Evolutionary conservation across 2,797 vertebrate genomes (phyloP).

Genomic region (Anisognathus igniventris): DNA sequence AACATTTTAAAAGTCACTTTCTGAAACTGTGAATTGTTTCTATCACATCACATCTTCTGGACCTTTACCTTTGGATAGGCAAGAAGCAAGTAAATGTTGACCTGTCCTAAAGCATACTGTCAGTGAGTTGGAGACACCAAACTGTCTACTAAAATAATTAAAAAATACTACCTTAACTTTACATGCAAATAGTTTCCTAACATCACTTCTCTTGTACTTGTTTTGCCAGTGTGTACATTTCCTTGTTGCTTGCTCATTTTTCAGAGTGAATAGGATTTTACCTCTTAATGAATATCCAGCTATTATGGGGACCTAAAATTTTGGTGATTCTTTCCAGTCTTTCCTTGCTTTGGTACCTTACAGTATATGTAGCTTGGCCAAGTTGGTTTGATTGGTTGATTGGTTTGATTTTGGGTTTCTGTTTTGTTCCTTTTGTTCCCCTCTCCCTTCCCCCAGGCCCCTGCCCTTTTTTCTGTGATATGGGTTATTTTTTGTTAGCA

Average conservation of each 20-base stretch:
- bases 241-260: neutral
- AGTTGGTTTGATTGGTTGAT: neutral
- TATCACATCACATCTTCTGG: neutral
- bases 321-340: neutral
- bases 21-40: neutral
- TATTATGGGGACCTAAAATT: neutral
- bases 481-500: neutral
- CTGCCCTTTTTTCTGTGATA: neutral
- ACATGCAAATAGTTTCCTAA: neutral
- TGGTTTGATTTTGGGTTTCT: neutral
- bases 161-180: neutral
- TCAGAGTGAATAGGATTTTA: neutral
- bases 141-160: neutral
- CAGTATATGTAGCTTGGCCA: neutral
- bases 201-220: neutral
- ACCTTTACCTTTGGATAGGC: neutral
- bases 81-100: neutral
- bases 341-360: neutral
- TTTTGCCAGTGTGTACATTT: neutral
- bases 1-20: neutral
- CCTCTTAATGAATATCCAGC: neutral
- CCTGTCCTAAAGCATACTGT: neutral
- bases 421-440: neutral
- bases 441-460: fast-evolving
- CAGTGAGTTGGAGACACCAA: neutral